Conservation (phyloP, 2,113 vertebrate species). For the Plecturocebus donacophilus region DNA sequence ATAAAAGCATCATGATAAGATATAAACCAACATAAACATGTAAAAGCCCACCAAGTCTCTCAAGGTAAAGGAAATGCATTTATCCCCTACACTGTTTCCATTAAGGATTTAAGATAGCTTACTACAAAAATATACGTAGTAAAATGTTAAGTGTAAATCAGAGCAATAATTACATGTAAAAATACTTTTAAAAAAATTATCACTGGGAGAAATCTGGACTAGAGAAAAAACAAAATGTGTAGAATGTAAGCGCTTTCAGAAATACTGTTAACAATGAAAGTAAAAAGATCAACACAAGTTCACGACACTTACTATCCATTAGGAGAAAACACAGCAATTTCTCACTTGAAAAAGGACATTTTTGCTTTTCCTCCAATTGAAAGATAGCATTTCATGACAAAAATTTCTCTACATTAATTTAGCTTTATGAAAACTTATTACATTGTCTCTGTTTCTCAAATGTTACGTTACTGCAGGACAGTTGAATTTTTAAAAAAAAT, state of each 20-base stretch:
- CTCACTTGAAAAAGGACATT: neutral
- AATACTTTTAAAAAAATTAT: neutral
- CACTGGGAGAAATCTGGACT: constrained; percentile 33
- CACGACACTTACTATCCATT: neutral
- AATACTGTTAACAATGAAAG: neutral
- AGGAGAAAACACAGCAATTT: neutral
- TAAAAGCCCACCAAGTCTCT: neutral
- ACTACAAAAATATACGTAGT: neutral
- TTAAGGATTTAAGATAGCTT: neutral
- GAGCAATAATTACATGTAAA: neutral
- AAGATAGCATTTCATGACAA: neutral
- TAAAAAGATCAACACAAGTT: neutral
- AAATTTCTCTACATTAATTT: neutral
- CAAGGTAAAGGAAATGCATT: neutral
- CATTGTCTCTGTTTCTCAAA: neutral
- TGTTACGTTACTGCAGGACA: neutral
- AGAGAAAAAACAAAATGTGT: neutral
- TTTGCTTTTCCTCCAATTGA: neutral
- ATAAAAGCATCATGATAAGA: neutral
- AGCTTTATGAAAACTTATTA: neutral
- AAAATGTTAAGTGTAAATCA: constrained; percentile 1
- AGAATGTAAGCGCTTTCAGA: neutral
- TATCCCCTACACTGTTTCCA: neutral
- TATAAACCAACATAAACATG: neutral
- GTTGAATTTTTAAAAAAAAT: neutral